Evolutionary conservation across 1,140 invertebrate species (phyloP).

Genomic region (Drosophila truncata): DNA sequence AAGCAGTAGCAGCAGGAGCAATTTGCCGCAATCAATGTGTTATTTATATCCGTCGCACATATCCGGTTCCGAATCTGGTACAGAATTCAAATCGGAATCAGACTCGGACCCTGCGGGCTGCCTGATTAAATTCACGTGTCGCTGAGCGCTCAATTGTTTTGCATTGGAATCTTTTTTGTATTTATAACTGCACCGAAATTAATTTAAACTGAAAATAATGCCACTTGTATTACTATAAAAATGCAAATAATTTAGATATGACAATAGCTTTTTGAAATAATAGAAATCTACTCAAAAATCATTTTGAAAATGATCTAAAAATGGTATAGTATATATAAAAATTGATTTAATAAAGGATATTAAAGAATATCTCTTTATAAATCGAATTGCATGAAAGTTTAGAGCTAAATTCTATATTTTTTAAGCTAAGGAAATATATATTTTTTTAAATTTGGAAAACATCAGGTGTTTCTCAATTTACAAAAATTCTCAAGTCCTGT

Average conservation of each 20-base stretch:
- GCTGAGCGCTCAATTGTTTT: conserved; percentile 57
- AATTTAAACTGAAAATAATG: not conserved
- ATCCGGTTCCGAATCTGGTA: conserved; percentile 11
- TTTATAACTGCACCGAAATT: not conserved
- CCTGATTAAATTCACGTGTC: conserved; percentile 84
- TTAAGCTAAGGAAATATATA: not conserved
- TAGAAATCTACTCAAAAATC: not conserved
- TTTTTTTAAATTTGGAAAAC: not conserved
- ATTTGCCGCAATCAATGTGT: conserved; percentile 60
- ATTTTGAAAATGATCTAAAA: too few relatives aligned
- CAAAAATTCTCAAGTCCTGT: not conserved
- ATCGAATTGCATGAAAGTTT: not conserved
- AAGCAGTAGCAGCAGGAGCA: conserved; percentile 18
- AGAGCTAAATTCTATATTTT: not conserved
- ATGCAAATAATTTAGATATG: not conserved
- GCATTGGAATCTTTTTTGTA: conserved; percentile 67
- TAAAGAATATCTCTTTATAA: not conserved
- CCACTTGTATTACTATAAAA: too few relatives aligned
- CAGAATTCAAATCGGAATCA: conserved; percentile 5
- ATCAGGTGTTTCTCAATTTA: not conserved
- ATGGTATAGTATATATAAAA: not conserved
- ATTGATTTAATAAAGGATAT: not conserved
- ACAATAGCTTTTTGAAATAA: not conserved
- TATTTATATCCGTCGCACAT: conserved; percentile 66
- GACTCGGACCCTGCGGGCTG: conserved; percentile 52